These are phyloP conservation scores for Hapalemur alaotrensis DNA, from an alignment of 2,797 vertebrate genomes.

Conservation along the genomic window DNA sequence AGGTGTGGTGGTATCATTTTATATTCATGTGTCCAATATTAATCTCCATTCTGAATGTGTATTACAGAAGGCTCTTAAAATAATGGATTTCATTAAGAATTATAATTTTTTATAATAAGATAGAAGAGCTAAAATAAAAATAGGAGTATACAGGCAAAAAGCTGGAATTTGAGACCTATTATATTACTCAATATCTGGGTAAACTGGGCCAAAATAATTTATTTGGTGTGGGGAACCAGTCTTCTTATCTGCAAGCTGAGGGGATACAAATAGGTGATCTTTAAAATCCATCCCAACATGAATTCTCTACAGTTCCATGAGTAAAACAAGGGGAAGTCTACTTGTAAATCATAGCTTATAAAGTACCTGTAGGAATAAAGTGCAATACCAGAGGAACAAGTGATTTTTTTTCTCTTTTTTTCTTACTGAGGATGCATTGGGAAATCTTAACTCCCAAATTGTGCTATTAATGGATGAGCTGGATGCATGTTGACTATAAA, in stretches of 20 bases:
- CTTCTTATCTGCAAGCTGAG: neutral
- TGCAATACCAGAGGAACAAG: neutral
- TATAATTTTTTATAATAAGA: neutral
- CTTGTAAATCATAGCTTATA: neutral
- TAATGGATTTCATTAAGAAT: neutral
- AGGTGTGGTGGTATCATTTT: neutral
- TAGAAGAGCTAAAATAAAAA: neutral
- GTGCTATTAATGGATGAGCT: neutral
- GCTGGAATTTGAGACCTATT: neutral
- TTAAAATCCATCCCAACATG: neutral
- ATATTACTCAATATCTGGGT: neutral
- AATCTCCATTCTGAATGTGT: neutral
- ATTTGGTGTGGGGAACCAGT: neutral
- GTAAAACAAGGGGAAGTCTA: neutral
- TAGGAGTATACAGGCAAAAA: neutral
- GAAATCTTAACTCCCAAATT: neutral
- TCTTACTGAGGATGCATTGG: neutral
- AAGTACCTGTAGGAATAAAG: neutral
- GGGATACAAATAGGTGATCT: neutral
- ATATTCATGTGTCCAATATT: neutral
- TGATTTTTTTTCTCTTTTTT: neutral
- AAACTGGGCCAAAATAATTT: neutral
- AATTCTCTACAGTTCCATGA: neutral
- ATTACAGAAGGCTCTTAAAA: neutral
- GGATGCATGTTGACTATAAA: neutral